Evolutionary conservation across 2,888 invertebrate genomes (phyloP), one percentile per base, ranked within the genome.

Genomic region (Stomorhina lunata): DNA sequence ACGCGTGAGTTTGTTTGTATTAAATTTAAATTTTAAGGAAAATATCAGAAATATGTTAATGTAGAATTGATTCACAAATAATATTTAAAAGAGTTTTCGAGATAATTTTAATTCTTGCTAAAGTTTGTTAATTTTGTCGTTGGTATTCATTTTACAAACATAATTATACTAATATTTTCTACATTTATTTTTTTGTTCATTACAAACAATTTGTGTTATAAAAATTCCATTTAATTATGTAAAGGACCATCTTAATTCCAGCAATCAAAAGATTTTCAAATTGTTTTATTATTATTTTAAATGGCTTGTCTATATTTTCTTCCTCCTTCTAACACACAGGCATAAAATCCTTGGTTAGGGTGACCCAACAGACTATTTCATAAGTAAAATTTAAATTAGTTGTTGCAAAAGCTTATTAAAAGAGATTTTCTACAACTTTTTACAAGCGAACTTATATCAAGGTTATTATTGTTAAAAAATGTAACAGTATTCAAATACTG

Each of bases 161-260:
- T 71, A 29, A 29, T 55, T 25, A 50, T 15, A 65, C n/a, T n/a
- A n/a, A n/a, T n/a, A 29, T 63, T 9, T 32, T n/a, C 25, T n/a
- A n/a, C n/a, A n/a, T 25, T 2, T 57, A n/a, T 50, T 53, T 59
- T 72, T 50, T 50, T 32, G 9, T 57, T 22, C 27, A 32, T 53
- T 7, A n/a, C 25, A 43, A 32, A 20, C 4, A 66, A 71, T 81
- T 81, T 59, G 37, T 61, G 48, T 59, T 63, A 63, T 45, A 50
- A 48, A 66, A 71, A 76, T 59, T 77, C 29, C 43, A 29, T 77
- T 81, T 81, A 81, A 72, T 68, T 81, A 76, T 55, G 43, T 45
- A 63, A 48, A 53, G 48, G 76, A 59, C 59, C 72, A 55, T 72
- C 45, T 68, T 61, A 65, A 72, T 55, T 72, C 53, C 9, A 72